Evolutionary conservation across 2,113 vertebrate species (phyloP), one percentile per base, ranked within the genome.

Genomic region (Pongo abelii): DNA sequence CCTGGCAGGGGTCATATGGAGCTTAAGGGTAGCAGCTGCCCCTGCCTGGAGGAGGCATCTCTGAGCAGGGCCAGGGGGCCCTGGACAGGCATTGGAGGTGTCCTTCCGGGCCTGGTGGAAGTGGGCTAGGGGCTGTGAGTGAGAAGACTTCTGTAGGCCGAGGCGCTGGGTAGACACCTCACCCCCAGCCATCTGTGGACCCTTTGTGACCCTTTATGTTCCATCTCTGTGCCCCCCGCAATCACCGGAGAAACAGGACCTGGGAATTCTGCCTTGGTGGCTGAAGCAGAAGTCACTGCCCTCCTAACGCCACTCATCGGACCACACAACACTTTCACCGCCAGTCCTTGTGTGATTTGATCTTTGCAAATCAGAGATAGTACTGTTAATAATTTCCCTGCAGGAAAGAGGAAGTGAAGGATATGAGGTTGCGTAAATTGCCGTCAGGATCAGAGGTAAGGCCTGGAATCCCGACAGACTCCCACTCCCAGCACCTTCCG

Each of bases 361-460:
- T 87, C 81, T 80, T 67, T 32, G 48, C 25, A 20, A 20, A 20
- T 13, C 2, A 0, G 27, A 30, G n/a, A 27, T 0, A 16, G 61
- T 10, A 0, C 59, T 17, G 27, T 79, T 57, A 35, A 77, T 52
- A n/a, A 89, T 14, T 78, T 40, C 23, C 50, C 61, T 0, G 6
- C 46, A 40, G 10, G 38, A 30, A 94, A 91, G 84, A 91, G 90
- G 96, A 93, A 96, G 83, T 81, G 10, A 35, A 46, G 57, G 72
- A 70, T 57, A 13, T 23, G 23, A 69, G 69, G 81, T 93, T 91
- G 75, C 1, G 2, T 38, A 83, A 94, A 64, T 14, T 13, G 40
- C 48, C 48, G 64, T 30, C 2, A 32, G 77, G 0, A 0, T 18
- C 48, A 17, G 55, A 78, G 57, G 9, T 20, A 61, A 94, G 79